Evolutionary conservation across 2,797 vertebrate genomes (phyloP).

Genomic region (Toxotes lorentzi): DNA sequence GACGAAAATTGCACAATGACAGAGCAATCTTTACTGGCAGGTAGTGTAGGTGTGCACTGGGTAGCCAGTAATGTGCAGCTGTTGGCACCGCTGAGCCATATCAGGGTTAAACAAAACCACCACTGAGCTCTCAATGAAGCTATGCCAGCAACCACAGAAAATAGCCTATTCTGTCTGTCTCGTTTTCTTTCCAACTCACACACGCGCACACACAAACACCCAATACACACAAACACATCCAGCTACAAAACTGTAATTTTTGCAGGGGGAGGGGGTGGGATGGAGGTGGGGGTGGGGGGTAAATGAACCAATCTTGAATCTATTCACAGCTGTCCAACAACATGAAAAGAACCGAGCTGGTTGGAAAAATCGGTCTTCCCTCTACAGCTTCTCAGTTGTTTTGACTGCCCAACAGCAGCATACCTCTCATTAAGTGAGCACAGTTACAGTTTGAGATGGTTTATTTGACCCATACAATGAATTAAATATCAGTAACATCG

Average conservation of each 20-base stretch:
- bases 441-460: conserved; percentile 45
- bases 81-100: conserved; percentile 58
- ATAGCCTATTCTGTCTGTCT: conserved; percentile 63
- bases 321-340: conserved; percentile 68
- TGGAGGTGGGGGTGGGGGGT: conserved; percentile 14
- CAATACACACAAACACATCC: conserved; percentile 11
- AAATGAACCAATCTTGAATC: conserved; percentile 60
- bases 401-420: conserved; percentile 42
- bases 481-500: conserved; percentile 58
- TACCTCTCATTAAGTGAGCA: conserved; percentile 62
- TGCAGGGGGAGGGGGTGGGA: conserved; percentile 38
- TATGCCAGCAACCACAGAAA: conserved; percentile 62
- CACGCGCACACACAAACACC: conserved; percentile 5
- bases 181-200: conserved; percentile 27
- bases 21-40: conserved; percentile 52
- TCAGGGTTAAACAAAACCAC: conserved; percentile 67
- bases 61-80: conserved; percentile 64
- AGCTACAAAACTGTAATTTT: conserved; percentile 48
- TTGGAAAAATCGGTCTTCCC: conserved; percentile 52
- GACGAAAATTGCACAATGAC: conserved; percentile 42
- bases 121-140: conserved; percentile 64
- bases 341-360: conserved; percentile 61
- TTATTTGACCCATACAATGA: conserved; percentile 45
- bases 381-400: conserved; percentile 37
- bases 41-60: conserved; percentile 35